Percentiles rank a stretch among this genome's conserved stretches.
Evolutionary conservation across 2,113 vertebrate species (phyloP).

Genomic region (Rhinichthys klamathensis): DNA sequence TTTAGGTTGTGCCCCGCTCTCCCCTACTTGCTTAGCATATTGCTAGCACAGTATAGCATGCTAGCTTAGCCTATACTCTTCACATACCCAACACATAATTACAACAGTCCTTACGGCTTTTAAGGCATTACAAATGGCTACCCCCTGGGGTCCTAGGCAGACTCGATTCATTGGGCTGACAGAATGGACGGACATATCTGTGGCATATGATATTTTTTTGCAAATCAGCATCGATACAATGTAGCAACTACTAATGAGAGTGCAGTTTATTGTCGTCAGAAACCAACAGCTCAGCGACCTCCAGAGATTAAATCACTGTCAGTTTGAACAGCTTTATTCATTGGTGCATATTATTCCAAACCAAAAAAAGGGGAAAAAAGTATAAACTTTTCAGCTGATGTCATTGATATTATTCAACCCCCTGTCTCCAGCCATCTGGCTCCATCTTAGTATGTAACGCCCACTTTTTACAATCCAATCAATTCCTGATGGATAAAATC

Average conservation of each 20-base stretch:
- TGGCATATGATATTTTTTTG: neutral
- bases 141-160: neutral
- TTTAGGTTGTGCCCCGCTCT: too few relatives aligned
- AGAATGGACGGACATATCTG: neutral
- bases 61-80: neutral
- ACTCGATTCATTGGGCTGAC: neutral
- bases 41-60: neutral
- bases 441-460: neutral
- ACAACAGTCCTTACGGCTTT: neutral
- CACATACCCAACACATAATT: neutral
- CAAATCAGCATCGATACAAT: neutral
- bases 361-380: neutral
- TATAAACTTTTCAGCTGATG: slow-evolving; percentile 13
- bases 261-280: neutral
- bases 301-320: neutral
- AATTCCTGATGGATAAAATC: slow-evolving; percentile 3
- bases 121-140: neutral
- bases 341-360: neutral
- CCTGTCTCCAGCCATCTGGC: neutral
- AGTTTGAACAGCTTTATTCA: slow-evolving; percentile 3
- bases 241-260: neutral
- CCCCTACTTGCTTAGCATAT: neutral
- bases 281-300: slow-evolving; percentile 4
- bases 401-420: slow-evolving; percentile 18
- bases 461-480: neutral